Base-by-base conservation (phyloP, 2,797 vertebrate genomes). In the Enteromius unitaeniatus region DNA sequence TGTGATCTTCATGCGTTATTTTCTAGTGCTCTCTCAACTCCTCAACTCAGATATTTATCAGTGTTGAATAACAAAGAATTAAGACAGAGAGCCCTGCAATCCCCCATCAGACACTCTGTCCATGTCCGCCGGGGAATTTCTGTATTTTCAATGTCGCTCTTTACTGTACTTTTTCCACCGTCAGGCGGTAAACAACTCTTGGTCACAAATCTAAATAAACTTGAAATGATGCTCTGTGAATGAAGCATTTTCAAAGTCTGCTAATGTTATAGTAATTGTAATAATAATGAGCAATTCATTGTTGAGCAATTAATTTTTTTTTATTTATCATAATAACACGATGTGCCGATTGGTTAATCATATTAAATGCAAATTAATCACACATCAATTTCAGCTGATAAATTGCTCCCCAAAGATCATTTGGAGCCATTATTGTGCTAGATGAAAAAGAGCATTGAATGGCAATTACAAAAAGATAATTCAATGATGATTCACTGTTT, bases 41-140 rank as follows among this genome's bases (percentile, higher is more conserved):
- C 82, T 89, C 89, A 81, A 26, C 26, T 69, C 58, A 55, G 81
- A 86, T 88, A 67, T 87, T 55, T 64, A 85, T 87, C 82, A 64
- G 45, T 45, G 62, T 28, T 69, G 47, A 86, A 69, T 13, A 73
- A 85, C 76, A 82, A 74, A 78, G 80, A 88, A 87, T 87, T 78
- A 88, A 79, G 83, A 28, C 23, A 85, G 72, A 87, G 84, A 70
- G 75, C 89, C 70, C 67, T 75, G 72, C 67, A 81, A 73, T 80
- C 40, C 84, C 78, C 5, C 31, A 37, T 74, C 42, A 51, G 85
- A 86, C 70, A 2, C 42, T 65, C 42, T 70, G 45, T 85, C 65
- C 19, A 80, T 49, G 10, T 85, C 65, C 64, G 23, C 76, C 42
- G 58, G 86, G 85, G 55, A 80, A 84, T 86, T 64, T 86, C 45